Evolutionary conservation across 2,113 vertebrate species (phyloP), one percentile per base, ranked within the genome.

Genomic region (Microtus oregoni): DNA sequence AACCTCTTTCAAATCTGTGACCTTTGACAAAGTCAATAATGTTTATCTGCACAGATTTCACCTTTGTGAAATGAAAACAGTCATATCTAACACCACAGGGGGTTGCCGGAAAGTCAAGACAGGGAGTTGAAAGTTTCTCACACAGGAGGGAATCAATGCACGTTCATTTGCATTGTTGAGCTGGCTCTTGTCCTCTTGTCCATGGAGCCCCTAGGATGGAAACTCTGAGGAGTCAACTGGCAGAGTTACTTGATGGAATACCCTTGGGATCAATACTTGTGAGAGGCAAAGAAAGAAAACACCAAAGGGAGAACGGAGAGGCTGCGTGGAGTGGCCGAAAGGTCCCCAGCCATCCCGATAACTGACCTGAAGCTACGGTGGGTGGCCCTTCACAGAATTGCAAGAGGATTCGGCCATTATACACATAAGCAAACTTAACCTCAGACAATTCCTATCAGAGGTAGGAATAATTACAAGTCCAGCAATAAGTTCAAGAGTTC

Each of bases 21-120:
- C 24, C 70, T 78, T 90, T 89, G 86, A 83, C 52, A 93, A 63
- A 72, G 86, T 86, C 28, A 4, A n/a, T 86, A 79, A 72, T 67
- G 47, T 67, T 73, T 86, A 22, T 86, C 44, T 73, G 44, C 22
- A 86, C 20, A 73, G 24, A 13, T 75, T 92, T 77, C 12, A 61
- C 32, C 61, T 50, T 50, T 86, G 86, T 90, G 44, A 76, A 86
- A 75, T 50, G 73, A 75, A 75, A 79, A 72, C 3, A 28, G 32
- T 79, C 2, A 35, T 72, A 26, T 9, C n/a, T 55, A 78, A 68
- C 35, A 73, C 52, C 38, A 73, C 5, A 28, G 79, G 61, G 61
- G 6, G 8, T 32, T 79, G 20, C 24, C 32, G 12, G 13, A 41
- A 50, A 90, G 44, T 41, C 68, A 68, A 94, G 55, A 79, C 14